These are phyloP conservation scores for Subacronicta megacephala DNA, from an alignment of 2,888 invertebrate genomes.

Conservation along the genomic window DNA sequence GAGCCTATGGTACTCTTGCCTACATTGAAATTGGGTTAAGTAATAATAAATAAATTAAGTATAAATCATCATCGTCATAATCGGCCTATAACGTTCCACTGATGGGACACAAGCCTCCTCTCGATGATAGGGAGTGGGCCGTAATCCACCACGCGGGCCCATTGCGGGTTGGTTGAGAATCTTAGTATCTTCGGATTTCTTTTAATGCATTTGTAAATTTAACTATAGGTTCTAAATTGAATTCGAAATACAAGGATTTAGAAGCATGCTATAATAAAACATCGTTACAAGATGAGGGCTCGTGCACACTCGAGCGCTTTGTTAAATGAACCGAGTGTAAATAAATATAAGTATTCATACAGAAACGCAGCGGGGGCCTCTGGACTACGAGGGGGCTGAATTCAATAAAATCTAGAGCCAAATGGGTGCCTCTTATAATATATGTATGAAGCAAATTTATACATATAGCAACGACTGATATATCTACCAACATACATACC, in stretches of 20 bases:
- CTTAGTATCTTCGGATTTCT: too few species aligned
- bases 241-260: conserved; percentile 45
- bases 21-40: too few species aligned
- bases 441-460: background rate
- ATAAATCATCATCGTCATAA: too few species aligned
- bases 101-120: too few species aligned
- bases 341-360: conserved; percentile 88
- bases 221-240: conserved; percentile 25
- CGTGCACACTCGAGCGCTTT: conserved; percentile 78
- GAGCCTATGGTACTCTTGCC: too few species aligned
- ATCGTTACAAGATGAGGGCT: conserved; percentile 70
- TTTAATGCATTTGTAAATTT: too few species aligned
- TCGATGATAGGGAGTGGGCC: too few species aligned
- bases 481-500: too few species aligned
- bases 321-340: conserved; percentile 89
- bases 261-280: conserved; percentile 65
- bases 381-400: conserved; percentile 74
- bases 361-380: conserved; percentile 78
- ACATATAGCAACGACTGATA: background rate
- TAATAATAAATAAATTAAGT: too few species aligned
- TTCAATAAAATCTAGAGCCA: conserved; percentile 77
- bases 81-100: too few species aligned
- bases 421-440: conserved; percentile 59
- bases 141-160: too few species aligned
- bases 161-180: too few species aligned